Percentiles rank a stretch among this genome's conserved stretches.
Conservation (phyloP, 1,140 invertebrate species). For the Pseudoatta argentina region DNA sequence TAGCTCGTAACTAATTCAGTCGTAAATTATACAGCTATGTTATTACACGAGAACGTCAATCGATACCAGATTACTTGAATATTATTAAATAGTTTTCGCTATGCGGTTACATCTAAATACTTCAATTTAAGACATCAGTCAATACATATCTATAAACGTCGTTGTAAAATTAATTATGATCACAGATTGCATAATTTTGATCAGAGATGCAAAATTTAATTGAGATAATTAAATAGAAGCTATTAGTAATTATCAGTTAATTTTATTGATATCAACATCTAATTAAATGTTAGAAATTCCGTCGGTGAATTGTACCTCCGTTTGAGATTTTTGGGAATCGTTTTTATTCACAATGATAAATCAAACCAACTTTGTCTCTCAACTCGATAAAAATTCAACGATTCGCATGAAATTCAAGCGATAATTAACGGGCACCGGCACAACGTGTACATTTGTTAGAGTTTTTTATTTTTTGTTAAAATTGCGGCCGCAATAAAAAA, state of each 20-base stretch:
- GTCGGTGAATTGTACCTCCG: background rate
- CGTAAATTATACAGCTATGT: constrained; percentile 11
- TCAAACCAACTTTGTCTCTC: constrained; percentile 34
- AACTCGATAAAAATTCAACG: constrained; percentile 66
- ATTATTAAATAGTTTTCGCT: background rate
- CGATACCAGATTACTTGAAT: background rate
- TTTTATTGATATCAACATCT: background rate
- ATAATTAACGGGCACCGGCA: constrained; percentile 67
- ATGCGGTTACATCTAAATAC: background rate
- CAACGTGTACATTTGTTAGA: constrained; percentile 62
- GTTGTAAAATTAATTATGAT: background rate
- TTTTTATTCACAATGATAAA: constrained; percentile 68
- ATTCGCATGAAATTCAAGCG: constrained; percentile 63
- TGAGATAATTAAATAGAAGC: background rate
- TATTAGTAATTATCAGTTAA: background rate
- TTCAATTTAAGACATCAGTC: background rate
- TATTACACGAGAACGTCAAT: constrained; percentile 5
- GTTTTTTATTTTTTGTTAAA: constrained; percentile 16
- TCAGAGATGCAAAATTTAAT: background rate
- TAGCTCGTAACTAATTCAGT: constrained; percentile 11
- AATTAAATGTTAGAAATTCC: background rate
- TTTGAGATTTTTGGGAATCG: constrained; percentile 26
- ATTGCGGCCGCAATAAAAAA: constrained; percentile 16
- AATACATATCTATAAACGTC: no score
- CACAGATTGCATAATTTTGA: background rate